A percentile compares a stretch with the other conserved stretches of the same genome.
These are phyloP conservation scores for Odocoileus hemionus DNA, from an alignment of 2,113 vertebrate genomes.

Conservation along the genomic window DNA sequence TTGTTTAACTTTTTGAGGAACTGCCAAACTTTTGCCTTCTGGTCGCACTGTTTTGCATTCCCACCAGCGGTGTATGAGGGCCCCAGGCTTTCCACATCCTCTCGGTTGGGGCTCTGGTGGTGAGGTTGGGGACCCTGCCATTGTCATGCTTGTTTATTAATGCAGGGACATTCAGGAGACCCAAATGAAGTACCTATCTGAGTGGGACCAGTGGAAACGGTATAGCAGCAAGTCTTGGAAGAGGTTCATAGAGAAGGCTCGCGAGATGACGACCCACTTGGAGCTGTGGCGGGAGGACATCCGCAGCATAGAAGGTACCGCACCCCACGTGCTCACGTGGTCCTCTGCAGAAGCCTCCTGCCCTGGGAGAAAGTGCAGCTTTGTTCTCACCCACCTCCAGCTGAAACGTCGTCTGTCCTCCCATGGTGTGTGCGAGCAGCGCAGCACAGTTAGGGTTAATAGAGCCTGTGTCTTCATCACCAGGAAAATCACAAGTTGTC, in stretches of 20 bases:
- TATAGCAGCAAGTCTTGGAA: conserved; percentile 79
- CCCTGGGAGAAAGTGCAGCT: fast-evolving
- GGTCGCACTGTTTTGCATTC: fast-evolving
- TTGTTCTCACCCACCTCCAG: fast-evolving
- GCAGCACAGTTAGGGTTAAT: background rate
- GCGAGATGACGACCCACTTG: conserved; percentile 78
- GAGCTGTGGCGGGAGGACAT: conserved; percentile 91
- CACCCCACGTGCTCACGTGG: fast-evolving
- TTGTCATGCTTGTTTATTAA: background rate
- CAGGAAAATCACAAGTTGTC: background rate
- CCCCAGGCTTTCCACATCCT: background rate
- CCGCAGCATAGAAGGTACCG: conserved; percentile 84
- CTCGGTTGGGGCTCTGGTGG: background rate
- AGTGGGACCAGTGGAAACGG: conserved; percentile 84
- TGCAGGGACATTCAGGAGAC: conserved; percentile 73
- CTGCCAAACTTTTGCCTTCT: background rate
- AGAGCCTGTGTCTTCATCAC: background rate
- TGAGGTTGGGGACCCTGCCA: background rate
- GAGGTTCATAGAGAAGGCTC: conserved; percentile 78
- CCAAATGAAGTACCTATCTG: conserved; percentile 66
- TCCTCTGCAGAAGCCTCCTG: too few species aligned
- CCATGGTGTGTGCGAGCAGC: fast-evolving
- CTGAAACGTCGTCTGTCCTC: background rate
- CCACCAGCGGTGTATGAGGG: background rate
- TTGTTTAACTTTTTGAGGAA: background rate